Evolutionary conservation across 2,888 invertebrate species (phyloP), one percentile per base, ranked within the genome.

Genomic region (Limenitis camilla): DNA sequence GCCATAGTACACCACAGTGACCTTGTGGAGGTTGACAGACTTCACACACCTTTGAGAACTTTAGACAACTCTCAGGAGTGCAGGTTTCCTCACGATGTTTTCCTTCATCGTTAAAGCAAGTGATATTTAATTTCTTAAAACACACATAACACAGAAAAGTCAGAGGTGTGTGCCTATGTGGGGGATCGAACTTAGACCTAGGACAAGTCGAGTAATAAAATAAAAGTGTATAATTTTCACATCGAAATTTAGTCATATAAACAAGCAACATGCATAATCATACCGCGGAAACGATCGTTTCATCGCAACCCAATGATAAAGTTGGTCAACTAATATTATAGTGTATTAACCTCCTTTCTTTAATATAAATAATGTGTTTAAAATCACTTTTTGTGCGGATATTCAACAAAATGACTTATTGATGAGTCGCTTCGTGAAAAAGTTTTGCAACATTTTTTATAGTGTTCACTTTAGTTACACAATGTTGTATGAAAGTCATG

Each of bases 321-420:
- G 39, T 44, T 43, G 43, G 50, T 44, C 50, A 50, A 50, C 32
- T 38, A 11, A 45, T 45, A 51, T 44, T 51, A 44, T 36, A 35
- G 28, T 40, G 35, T 41, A 52, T 52, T 52, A 52, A 33, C 52
- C 52, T 41, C 46, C 51, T 52, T 52, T 52, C 36, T 30, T 40
- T 40, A 48, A 40, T 40, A 50, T 11, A 38, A 28, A 9, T 38
- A 43, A 39, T 43, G 43, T 33, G 32, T 44, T 28, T 39, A 31
- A 33, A 36, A 47, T 46, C 19, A 31, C 31, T 28, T 43, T 39
- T n/a, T 39, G 29, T 35, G 38, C 39, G 49, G 42, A 38, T 28
- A 38, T 43, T 19, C 36, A 30, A 32, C 32, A 42, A 43, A 50
- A 50, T 50, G 39, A 39, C 28, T 43, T 50, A 33, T 43, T 42